phyloP scores from a whole-genome alignment of 2,888 invertebrate genomes.

The Lydus trimaculatus region DNA sequence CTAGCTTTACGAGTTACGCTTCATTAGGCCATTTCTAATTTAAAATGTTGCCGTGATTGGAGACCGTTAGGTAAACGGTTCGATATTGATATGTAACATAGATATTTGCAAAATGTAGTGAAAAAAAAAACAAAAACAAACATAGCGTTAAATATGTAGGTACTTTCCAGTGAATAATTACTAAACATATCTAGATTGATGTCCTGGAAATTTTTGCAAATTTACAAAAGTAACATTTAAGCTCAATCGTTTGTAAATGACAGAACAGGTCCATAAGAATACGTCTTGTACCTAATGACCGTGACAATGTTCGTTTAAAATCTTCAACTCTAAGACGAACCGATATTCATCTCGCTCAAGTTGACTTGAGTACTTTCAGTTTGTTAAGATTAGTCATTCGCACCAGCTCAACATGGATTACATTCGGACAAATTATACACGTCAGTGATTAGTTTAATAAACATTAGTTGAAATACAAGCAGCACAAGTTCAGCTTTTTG shows the following conservation, averaged over 20 bases:
- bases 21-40: conserved; percentile 29
- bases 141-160: background rate
- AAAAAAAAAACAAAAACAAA: background rate
- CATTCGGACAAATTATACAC: conserved; percentile 57
- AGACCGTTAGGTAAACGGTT: conserved; percentile 15
- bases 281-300: conserved; percentile 8
- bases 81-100: conserved; percentile 14
- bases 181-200: background rate
- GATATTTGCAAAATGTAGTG: background rate
- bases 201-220: background rate
- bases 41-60: conserved; percentile 25
- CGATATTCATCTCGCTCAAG: conserved; percentile 56
- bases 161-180: background rate
- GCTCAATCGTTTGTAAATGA: conserved; percentile 9
- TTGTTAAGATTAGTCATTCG: conserved; percentile 59
- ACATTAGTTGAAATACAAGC: conserved; percentile 46
- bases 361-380: conserved; percentile 49
- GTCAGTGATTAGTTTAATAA: conserved; percentile 59
- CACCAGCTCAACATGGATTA: conserved; percentile 50
- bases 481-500: conserved; percentile 27
- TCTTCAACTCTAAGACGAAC: conserved; percentile 16
- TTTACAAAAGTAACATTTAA: background rate
- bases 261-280: background rate
- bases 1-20: conserved; percentile 21
- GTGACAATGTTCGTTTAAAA: conserved; percentile 13